Evolutionary conservation across 2,113 vertebrate genomes (phyloP), one percentile per base, ranked within the genome.

Genomic region (Hucho hucho): DNA sequence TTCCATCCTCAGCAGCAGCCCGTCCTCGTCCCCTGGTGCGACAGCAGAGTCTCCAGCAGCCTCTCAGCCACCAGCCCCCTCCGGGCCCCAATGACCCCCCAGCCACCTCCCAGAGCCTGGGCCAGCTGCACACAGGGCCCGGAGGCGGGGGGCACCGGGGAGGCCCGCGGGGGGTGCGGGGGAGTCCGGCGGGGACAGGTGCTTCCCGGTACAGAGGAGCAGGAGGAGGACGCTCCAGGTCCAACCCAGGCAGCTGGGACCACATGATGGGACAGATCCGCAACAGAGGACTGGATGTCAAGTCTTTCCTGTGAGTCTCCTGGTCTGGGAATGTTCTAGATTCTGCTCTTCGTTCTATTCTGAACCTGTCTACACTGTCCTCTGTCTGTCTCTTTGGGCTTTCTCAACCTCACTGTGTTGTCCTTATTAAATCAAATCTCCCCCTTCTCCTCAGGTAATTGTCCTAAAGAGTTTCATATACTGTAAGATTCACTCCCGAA

Each of bases 261-360:
- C 95, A 99, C 88, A 92, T 98, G 95, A 94, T 99, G 95, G 96
- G 97, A 88, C 97, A 99, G 92, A 98, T 99, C 89, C 97, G 98
- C 86, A 94, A 94, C 92, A 95, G 96, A 87, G 98, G 98, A 84
- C 94, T 99, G 95, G 98, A 99, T 71, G 96, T 99, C 95, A 99
- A 96, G 90, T 99, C 98, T 63, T 99, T 99, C 87, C 90, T 99
- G 98, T 99, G 93, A 99, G 98, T 98, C 29, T 78, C 14, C 37
- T 43, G 9, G 2, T 43, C 37, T 43, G 9, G 37, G 37, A 43
- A 43, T 43, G 37, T 43, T 43, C 37, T 43, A 43, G 37, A 43
- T 43, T 43, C 37, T 43, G 37, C 37, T 43, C 37, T 43, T 43
- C 9, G 9, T 43, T 43, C 9, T 43, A 43, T 43, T 43, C 37